Evolutionary conservation across 2,888 invertebrate genomes (phyloP), one percentile per base, ranked within the genome.

Genomic region (Spodoptera littoralis): DNA sequence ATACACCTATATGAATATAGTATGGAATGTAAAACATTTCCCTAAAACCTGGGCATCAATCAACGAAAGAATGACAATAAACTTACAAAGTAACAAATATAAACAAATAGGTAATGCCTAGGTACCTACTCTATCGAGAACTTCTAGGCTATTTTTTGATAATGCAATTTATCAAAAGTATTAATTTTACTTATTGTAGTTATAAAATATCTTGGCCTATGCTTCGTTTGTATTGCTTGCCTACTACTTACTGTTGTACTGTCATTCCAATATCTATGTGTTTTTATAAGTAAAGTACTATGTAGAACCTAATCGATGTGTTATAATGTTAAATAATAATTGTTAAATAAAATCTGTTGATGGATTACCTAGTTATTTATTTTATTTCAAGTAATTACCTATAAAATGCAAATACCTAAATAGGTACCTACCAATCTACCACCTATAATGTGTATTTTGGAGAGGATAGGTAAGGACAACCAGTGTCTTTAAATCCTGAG

Each of bases 311-410:
- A 60, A 73, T 77, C 59, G 60, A 78, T 80, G 77, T 80, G 74
- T 65, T 76, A 66, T 50, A 60, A 72, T 67, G 59, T 70, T 77
- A 60, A 54, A 54, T 59, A 50, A 44, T 66, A 52, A 64, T 73
- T 80, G 77, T 84, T 83, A 70, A 84, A 79, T 84, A 79, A 84
- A 82, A 64, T 69, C 45, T 73, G 79, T 79, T 79, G 77, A 67
- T 67, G 61, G 50, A 76, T 46, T 52, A 27, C 5, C 27, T 27
- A 43, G 0, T 48, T n/a, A 27, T 22, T 54, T 3, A n/a, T 60
- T 70, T 62, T 60, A 67, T 49, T 51, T 45, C 8, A 24, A 6
- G 3, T 18, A 24, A 11, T 9, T 18, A 6, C 11, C 22, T 11
- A 5, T 30, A 18, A 12, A 51, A 30, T 55, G 11, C 4, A 27